Evolutionary conservation across 2,888 invertebrate genomes (phyloP), one percentile per base, ranked within the genome.

Genomic region (Netelia fuscicornis): DNA sequence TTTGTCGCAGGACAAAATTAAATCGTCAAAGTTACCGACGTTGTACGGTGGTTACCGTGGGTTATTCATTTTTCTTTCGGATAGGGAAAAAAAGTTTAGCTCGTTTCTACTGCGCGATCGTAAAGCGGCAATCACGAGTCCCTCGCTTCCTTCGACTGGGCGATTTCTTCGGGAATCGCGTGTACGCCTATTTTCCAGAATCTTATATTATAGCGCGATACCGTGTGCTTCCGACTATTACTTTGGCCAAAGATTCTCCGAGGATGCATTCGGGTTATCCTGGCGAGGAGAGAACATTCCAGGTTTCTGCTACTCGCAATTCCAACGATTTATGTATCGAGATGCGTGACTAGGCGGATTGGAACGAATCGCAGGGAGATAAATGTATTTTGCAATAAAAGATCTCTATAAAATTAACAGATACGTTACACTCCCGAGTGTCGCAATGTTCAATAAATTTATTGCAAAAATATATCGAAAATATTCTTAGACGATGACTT

Each of bases 61-160:
- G 54, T 76, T 72, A 76, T 84, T 81, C 77, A 56, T 81, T 72
- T 84, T 64, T 78, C 71, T 78, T 74, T 56, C 42, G 56, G 60
- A 65, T 37, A 20, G 74, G 60, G 20, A 52, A 62, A 68, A 17
- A 54, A 79, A 23, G 56, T 44, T 48, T 62, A 56, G 68, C 64
- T 78, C 72, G 64, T 74, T 68, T 68, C 76, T 68, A 42, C 64
- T 58, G 44, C 25, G 74, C 74, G 84, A 84, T 78, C 84, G 81
- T 84, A 84, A 84, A 84, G 74, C 84, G 68, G 81, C 84, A 84
- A 84, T 84, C 84, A 78, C 84, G 77, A 84, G 74, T 81, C 77
- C 84, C 78, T 78, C 77, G 84, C 65, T 81, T 74, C 54, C 68
- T 78, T 78, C 81, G 62, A 70, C 78, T 64, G 84, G 52, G 78